phyloP scores from a whole-genome alignment of 2,888 invertebrate genomes.

The Helicoverpa assulta region DNA sequence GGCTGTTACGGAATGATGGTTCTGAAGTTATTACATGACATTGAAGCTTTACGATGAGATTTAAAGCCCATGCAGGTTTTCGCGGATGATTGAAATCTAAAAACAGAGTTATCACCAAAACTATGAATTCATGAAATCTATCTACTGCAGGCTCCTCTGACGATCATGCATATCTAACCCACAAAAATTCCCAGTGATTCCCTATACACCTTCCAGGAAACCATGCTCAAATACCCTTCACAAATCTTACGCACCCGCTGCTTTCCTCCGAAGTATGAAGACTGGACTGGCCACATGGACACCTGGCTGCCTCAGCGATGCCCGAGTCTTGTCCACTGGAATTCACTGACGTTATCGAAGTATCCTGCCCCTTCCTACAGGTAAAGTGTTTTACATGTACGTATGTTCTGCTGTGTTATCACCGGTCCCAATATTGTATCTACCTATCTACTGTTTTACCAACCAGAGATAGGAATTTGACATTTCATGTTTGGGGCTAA shows the following conservation, averaged over 20 bases:
- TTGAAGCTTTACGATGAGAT: too few species aligned
- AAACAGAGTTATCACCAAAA: too few species aligned
- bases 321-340: slow-evolving; percentile 96
- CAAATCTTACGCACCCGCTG: slow-evolving; percentile 89
- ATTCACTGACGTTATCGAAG: slow-evolving; percentile 94
- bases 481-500: too few species aligned
- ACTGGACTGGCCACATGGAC: slow-evolving; percentile 92
- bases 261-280: slow-evolving; percentile 92
- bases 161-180: background rate
- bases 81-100: too few species aligned
- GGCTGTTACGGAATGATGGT: background rate
- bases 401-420: slow-evolving; percentile 58
- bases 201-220: background rate
- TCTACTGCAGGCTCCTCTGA: background rate
- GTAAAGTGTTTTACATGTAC: slow-evolving; percentile 62
- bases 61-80: too few species aligned
- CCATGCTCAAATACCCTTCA: background rate
- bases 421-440: too few species aligned
- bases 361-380: slow-evolving; percentile 90
- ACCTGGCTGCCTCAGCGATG: slow-evolving; percentile 90
- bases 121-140: too few species aligned
- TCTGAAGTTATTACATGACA: background rate
- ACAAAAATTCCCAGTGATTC: background rate
- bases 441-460: too few species aligned
- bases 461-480: too few species aligned